A percentile compares a stretch with the other conserved stretches of the same genome.
phyloP scores from a whole-genome alignment of 2,113 vertebrate species.

The Sitta europaea region DNA sequence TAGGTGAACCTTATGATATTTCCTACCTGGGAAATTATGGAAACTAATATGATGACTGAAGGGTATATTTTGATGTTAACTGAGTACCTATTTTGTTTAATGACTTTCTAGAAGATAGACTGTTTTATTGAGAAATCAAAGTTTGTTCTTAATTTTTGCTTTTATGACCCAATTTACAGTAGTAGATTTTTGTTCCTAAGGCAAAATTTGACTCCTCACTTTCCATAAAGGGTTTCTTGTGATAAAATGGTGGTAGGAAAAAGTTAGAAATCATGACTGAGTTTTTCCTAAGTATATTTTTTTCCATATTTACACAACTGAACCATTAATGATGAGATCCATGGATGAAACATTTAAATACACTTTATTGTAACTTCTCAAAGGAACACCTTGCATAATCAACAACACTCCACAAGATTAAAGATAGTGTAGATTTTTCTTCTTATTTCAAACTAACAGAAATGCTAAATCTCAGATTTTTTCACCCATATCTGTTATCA shows the following conservation, averaged over 20 bases:
- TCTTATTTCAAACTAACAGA: not conserved
- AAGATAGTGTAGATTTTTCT: not conserved
- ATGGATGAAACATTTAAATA: not conserved
- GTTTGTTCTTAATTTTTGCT: not conserved
- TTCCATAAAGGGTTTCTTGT: not conserved
- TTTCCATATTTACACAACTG: not conserved
- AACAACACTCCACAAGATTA: not conserved
- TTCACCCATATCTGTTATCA: conserved; percentile 48
- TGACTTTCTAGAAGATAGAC: not conserved
- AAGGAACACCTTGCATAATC: not conserved
- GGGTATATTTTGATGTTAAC: not conserved
- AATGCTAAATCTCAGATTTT: conserved; percentile 9
- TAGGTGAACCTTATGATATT: not conserved
- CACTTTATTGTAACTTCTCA: not conserved
- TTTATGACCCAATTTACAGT: not conserved
- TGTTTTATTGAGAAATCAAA: not conserved
- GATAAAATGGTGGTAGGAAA: not conserved
- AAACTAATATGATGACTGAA: not conserved
- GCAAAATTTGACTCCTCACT: not conserved
- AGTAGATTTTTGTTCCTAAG: not conserved
- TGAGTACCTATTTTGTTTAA: not conserved
- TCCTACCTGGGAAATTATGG: not conserved
- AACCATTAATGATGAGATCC: not conserved
- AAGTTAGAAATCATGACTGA: not conserved
- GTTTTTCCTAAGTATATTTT: not conserved